A percentile compares a stretch with the other conserved stretches of the same genome.
Evolutionary conservation across 2,797 vertebrate genomes (phyloP).

Genomic region (Lepilemur septentrionalis): DNA sequence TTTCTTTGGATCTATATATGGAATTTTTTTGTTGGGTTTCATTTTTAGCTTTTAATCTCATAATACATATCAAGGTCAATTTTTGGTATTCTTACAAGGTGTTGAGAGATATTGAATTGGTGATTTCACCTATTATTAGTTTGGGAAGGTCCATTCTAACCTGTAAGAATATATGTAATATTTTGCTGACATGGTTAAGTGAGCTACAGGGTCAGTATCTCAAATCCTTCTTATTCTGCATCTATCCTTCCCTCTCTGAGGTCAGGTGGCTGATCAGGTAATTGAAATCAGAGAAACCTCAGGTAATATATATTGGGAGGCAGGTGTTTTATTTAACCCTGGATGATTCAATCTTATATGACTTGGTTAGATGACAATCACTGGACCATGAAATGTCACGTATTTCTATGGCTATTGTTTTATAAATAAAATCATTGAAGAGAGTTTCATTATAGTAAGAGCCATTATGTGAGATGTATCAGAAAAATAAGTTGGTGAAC

Average conservation of each 20-base stretch:
- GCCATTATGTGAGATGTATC: background rate
- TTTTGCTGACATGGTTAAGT: conserved; percentile 47
- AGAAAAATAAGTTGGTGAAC: conserved; percentile 48
- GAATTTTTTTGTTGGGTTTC: background rate
- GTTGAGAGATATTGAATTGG: background rate
- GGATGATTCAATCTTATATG: conserved; percentile 60
- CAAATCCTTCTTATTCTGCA: conserved; percentile 27
- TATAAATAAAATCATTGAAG: conserved; percentile 74
- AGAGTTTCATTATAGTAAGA: conserved; percentile 60
- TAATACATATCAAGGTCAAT: background rate
- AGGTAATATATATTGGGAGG: conserved; percentile 42
- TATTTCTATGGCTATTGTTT: conserved; percentile 69
- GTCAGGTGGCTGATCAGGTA: conserved; percentile 28
- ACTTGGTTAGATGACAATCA: conserved; percentile 65
- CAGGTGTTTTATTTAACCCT: conserved; percentile 71
- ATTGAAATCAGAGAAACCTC: conserved; percentile 65
- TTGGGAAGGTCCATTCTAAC: conserved; percentile 51
- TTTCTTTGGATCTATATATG: background rate
- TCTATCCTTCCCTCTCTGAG: conserved; percentile 1
- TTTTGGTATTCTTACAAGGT: background rate
- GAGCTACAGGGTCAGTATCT: background rate
- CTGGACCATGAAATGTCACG: conserved; percentile 75
- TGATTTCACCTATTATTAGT: background rate
- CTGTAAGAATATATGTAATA: background rate
- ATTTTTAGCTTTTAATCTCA: conserved; percentile 16